These are phyloP conservation scores for Hirudinaria manillensis DNA, from an alignment of 2,888 invertebrate genomes.

Conservation along the genomic window DNA sequence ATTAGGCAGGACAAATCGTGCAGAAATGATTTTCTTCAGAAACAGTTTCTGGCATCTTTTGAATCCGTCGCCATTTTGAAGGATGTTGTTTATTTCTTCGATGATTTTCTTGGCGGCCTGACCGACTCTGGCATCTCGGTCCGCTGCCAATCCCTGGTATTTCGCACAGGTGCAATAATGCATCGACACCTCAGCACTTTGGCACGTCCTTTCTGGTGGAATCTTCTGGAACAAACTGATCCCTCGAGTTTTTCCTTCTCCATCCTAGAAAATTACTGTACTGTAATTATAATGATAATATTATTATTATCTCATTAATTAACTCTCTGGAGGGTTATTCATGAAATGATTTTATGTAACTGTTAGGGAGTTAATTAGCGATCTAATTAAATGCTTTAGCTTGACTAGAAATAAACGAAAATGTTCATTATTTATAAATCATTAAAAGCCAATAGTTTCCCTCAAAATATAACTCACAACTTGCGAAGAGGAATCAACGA, in stretches of 20 bases:
- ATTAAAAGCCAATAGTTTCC: too few relatives aligned
- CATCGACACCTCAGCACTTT: conserved; percentile 42
- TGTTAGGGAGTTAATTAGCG: too few relatives aligned
- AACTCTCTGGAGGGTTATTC: too few relatives aligned
- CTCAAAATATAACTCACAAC: too few relatives aligned
- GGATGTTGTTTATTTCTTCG: conserved; percentile 6
- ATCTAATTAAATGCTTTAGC: too few relatives aligned
- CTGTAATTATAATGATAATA: too few relatives aligned
- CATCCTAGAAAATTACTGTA: too few relatives aligned
- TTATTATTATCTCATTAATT: too few relatives aligned
- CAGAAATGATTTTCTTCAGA: conserved; percentile 30
- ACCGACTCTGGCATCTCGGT: conserved; percentile 17
- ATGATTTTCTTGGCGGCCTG: conserved; percentile 32
- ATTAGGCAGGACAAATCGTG: conserved; percentile 36
- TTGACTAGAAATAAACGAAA: too few relatives aligned
- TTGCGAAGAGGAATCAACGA: background rate
- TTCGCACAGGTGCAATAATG: conserved; percentile 50
- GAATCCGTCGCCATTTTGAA: conserved; percentile 9
- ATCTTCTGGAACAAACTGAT: conserved; percentile 46
- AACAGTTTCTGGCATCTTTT: conserved; percentile 32
- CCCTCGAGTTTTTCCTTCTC: conserved; percentile 36
- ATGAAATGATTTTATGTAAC: too few relatives aligned
- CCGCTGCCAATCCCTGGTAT: conserved; percentile 37
- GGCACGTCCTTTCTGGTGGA: conserved; percentile 46
- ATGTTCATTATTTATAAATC: too few relatives aligned